Evolutionary conservation across 2,113 vertebrate genomes (phyloP), one percentile per base, ranked within the genome.

Genomic region (Dipodomys merriami): DNA sequence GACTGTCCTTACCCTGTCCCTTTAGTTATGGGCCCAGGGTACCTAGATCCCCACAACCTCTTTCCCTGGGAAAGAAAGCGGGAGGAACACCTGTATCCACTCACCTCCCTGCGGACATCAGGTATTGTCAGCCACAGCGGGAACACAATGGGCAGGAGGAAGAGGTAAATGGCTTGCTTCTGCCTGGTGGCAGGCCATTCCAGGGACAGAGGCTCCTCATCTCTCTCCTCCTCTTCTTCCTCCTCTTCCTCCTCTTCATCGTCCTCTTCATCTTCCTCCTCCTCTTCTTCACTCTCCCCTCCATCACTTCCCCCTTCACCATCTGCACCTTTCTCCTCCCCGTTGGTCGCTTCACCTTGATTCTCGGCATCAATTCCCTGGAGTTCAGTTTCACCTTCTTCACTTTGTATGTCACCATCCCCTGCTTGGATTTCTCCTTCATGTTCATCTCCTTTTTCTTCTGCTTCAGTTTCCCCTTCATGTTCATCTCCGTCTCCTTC

Each of bases 111-210:
- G 80, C 99, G 98, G 78, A 99, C 99, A 0, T 99, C 99, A 0
- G 99, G 99, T 69, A 99, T 89, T 0, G 99, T 99, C 95, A 99
- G 98, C 99, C 99, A 99, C 95, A 99, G 97, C n/a, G 99, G 99
- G 93, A 99, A 98, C 81, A 99, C 98, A 2, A 99, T 99, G 88
- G 99, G 99, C 86, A 99, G 97, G 71, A 99, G 98, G 94, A 99
- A 97, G 83, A 99, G 98, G 98, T 99, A 99, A 69, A 99, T 98
- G 73, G 98, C 98, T 97, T 99, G 99, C 97, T 99, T 99, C 65
- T 97, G 98, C 67, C 79, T 97, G 0, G 98, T 99, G 90, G 98
- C 98, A 4, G 99, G 99, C 99, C 99, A 99, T 80, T 98, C 97
- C 78, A 99, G 98, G 86, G 99, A 99, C 95, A 99, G 97, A 10